Evolutionary conservation across 2,797 vertebrate species (phyloP).

Genomic region (Argentina silus): DNA sequence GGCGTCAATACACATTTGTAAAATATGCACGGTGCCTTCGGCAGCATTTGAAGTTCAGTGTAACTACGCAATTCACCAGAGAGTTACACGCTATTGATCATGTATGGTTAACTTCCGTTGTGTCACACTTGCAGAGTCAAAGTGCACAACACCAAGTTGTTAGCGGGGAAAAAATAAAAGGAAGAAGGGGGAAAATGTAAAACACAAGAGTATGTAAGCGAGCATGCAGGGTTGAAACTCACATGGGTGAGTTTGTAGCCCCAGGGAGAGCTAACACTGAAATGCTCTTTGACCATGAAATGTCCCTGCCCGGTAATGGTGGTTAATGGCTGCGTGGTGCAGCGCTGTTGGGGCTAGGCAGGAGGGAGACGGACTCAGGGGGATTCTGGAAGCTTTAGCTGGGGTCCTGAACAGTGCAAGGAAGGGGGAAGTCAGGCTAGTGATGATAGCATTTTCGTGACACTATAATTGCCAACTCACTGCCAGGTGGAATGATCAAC

Average conservation of each 20-base stretch:
- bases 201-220: conserved; percentile 58
- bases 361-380: conserved; percentile 40
- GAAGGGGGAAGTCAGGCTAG: conserved; percentile 14
- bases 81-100: conserved; percentile 72
- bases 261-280: conserved; percentile 73
- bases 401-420: conserved; percentile 40
- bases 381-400: conserved; percentile 48
- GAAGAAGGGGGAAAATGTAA: conserved; percentile 55
- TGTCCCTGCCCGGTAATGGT: conserved; percentile 77
- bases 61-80: conserved; percentile 51
- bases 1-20: background rate
- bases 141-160: conserved; percentile 64
- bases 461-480: conserved; percentile 27
- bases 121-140: conserved; percentile 75
- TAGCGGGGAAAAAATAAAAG: conserved; percentile 42
- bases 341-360: conserved; percentile 52
- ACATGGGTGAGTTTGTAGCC: conserved; percentile 77
- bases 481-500: background rate
- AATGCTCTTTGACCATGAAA: conserved; percentile 84
- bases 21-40: background rate
- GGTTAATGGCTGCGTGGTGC: conserved; percentile 74
- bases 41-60: background rate
- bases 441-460: conserved; percentile 23
- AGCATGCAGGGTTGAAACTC: conserved; percentile 65
- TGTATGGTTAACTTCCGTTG: conserved; percentile 59